phyloP scores from a whole-genome alignment of 2,888 invertebrate genomes.

The Sesamia inferens region DNA sequence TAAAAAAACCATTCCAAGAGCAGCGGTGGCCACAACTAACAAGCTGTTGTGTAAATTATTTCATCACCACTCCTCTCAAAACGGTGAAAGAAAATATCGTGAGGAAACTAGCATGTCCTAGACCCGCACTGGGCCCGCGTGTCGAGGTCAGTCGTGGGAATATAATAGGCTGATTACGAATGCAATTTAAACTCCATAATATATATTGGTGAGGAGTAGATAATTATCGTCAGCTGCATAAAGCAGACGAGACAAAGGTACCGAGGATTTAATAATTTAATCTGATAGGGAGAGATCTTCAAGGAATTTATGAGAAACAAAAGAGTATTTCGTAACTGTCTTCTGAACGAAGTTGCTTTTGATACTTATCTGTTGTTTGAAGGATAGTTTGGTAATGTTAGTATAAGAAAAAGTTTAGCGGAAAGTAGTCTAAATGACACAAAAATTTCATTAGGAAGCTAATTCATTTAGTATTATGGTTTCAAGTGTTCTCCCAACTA shows the following conservation, averaged over 20 bases:
- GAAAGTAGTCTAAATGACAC: not conserved
- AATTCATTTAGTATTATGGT: not conserved
- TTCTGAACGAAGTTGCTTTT: constrained; percentile 32
- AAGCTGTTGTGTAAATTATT: too few species aligned
- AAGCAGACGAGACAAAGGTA: constrained; percentile 62
- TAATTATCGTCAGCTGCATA: constrained; percentile 52
- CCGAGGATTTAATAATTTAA: constrained; percentile 60
- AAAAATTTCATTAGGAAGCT: not conserved
- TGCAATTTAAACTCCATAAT: constrained; percentile 48
- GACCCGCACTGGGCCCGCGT: too few species aligned
- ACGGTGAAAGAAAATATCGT: too few species aligned
- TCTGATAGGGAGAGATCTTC: constrained; percentile 51
- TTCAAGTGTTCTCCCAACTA: not conserved
- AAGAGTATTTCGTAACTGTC: constrained; percentile 42
- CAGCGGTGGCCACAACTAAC: too few species aligned
- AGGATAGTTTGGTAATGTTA: constrained; percentile 19
- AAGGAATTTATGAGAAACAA: constrained; percentile 59
- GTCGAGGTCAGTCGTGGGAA: too few species aligned
- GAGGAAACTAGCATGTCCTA: too few species aligned
- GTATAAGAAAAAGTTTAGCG: not conserved
- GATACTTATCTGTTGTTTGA: constrained; percentile 42
- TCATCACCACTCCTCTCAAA: too few species aligned
- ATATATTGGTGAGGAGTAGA: constrained; percentile 46
- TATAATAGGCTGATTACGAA: too few species aligned
- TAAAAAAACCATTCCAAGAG: not conserved